Evolutionary conservation across 2,888 invertebrate species (phyloP), one percentile per base, ranked within the genome.

Genomic region (Microctonus aethiopoides): DNA sequence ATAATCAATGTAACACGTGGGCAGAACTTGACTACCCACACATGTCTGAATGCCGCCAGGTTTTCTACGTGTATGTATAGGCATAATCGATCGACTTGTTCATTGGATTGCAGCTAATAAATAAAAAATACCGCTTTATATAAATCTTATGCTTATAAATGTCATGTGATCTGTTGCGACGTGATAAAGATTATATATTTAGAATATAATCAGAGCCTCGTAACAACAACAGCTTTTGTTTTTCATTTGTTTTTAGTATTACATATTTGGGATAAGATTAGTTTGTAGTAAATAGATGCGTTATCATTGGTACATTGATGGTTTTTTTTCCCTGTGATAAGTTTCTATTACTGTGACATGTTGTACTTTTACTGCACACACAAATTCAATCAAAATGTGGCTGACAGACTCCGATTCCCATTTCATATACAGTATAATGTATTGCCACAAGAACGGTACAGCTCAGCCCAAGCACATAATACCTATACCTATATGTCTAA

Each of bases 31-130:
- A 46, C 54, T 64, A 59, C 63, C 63, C 64, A 64, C 68, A 69
- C 68, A 51, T 34, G 24, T 32, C 41, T 56, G 46, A 69, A 69
- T 69, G 59, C 52, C 64, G 51, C 29, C 34, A 24, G 16, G 24
- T 54, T 56, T 36, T n/a, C 46, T 24, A 56, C 34, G 34, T 20
- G 36, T 39, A 39, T 46, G 32, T 20, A 26, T 51, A 29, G 26
- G 13, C 9, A 36, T 57, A 56, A 57, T 54, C 24, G 56, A 69
- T 64, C 67, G 36, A 67, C 60, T 46, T 60, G 60, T 62, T 39
- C 16, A 41, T 41, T 24, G 7, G 57, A 69, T 69, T 64, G 59
- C 52, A 51, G 34, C 57, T 63, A 68, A 68, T 63, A 68, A 68
- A 68, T 60, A 39, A 26, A 52, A 64, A 64, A 64, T 64, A 13